Conservation (phyloP, 2,797 vertebrate species). For the Monodelphis domestica region DNA sequence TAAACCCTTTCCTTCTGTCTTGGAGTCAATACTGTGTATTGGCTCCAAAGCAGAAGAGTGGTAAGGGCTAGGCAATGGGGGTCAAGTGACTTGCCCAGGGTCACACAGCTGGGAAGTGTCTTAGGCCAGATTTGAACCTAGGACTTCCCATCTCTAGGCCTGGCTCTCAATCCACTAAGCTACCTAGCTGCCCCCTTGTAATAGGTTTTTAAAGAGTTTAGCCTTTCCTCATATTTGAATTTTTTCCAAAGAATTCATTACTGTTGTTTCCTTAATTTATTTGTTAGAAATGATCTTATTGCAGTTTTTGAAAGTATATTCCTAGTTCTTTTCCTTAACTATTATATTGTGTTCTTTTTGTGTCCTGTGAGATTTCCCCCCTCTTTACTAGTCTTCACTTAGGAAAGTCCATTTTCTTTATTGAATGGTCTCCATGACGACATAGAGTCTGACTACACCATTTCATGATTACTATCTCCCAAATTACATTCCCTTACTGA, state of each 20-base stretch:
- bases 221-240: background rate
- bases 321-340: background rate
- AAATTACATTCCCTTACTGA: background rate
- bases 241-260: background rate
- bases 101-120: too few relatives aligned
- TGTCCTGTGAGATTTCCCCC: background rate
- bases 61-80: too few relatives aligned
- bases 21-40: too few relatives aligned
- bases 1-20: too few relatives aligned
- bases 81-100: too few relatives aligned
- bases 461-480: background rate
- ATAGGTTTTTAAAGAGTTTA: background rate
- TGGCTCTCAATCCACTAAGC: too few relatives aligned
- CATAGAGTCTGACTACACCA: background rate
- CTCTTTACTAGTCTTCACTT: background rate
- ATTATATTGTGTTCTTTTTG: background rate
- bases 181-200: too few relatives aligned
- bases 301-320: background rate
- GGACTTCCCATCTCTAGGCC: too few relatives aligned
- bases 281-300: background rate
- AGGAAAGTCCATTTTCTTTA: background rate
- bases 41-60: too few relatives aligned
- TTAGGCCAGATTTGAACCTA: too few relatives aligned
- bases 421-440: background rate
- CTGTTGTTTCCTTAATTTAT: background rate